Base-by-base conservation (phyloP, 1,140 invertebrate species). In the Eueides isabella region DNA sequence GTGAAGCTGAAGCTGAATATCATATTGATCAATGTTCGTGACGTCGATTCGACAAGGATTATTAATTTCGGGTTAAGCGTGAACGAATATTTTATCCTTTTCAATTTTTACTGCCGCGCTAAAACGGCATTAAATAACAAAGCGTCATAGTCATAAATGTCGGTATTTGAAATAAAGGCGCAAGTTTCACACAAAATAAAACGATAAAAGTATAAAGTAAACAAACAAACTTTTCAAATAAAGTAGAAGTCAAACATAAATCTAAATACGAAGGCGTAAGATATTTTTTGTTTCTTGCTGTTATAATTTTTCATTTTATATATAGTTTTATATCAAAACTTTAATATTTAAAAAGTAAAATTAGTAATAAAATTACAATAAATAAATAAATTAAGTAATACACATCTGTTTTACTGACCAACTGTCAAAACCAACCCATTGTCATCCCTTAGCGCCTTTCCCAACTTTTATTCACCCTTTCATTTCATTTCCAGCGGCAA, bases 401-500 rank as follows among this genome's bases (percentile, higher is more conserved):
- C 6, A 23, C 9, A 1, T 23, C 9, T 23, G 19, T 55, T 55
- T 11, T 23, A 12, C 48, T 55, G 48, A 55, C 48, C 19, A 55
- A 26, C 48, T 55, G 48, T 55, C 48, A 26, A 55, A 55, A 55
- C 19, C 48, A 55, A 55, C 48, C 19, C 19, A 55, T 55, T 26
- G 48, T 55, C 48, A 55, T 55, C 48, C 48, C 48, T 26, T 55
- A 55, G 48, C 23, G 48, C 19, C 48, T 55, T 23, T 7, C 16
- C 9, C 48, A 55, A 55, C 48, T 55, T 55, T 55, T 26, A 55
- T 55, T 26, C 48, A 55, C 48, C 48, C 48, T 55, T 55, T 55
- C 48, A 55, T 55, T 55, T 26, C 23, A 55, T 55, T 55, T 55
- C 48, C 48, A 55, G 48, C 19, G 48, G 48, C 48, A 55, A 55